A percentile compares a stretch with the other conserved stretches of the same genome.
phyloP scores from a whole-genome alignment of 2,113 vertebrate genomes.

The Excalfactoria chinensis region DNA sequence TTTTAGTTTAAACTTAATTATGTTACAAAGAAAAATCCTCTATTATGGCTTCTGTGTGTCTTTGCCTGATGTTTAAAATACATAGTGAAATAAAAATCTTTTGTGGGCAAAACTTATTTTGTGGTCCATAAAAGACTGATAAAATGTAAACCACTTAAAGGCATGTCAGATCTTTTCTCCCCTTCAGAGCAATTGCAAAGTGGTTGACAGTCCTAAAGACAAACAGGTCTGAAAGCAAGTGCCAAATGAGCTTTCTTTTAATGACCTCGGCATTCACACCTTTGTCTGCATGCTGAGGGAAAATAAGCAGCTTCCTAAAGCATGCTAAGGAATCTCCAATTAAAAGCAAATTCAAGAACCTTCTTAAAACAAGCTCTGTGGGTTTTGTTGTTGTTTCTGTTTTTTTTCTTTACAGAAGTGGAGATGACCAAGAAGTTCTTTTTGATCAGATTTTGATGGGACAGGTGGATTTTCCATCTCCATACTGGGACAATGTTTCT shows the following conservation, averaged over 20 bases:
- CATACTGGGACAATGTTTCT: constrained; percentile 95
- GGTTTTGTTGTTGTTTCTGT: neutral
- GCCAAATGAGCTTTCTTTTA: neutral
- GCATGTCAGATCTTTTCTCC: neutral
- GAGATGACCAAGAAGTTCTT: constrained; percentile 91
- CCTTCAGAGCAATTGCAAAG: neutral
- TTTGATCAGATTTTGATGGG: constrained; percentile 95
- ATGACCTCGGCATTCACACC: neutral
- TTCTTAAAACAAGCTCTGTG: neutral
- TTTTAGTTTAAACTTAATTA: constrained; percentile 27
- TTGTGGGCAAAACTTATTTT: neutral
- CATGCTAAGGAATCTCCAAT: neutral
- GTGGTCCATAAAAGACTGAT: constrained; percentile 22
- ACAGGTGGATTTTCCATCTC: constrained; percentile 91
- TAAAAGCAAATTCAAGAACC: constrained; percentile 1
- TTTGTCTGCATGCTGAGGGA: neutral
- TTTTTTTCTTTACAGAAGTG: constrained; percentile 78
- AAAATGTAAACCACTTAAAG: neutral
- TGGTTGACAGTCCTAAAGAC: neutral
- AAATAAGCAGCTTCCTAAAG: neutral
- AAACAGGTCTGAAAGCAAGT: neutral
- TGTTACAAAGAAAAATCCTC: constrained; percentile 15
- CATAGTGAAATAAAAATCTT: constrained; percentile 27
- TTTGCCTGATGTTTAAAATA: constrained; percentile 42
- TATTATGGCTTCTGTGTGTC: neutral